phyloP scores from a whole-genome alignment of 2,113 vertebrate species.

The Axis porcinus region DNA sequence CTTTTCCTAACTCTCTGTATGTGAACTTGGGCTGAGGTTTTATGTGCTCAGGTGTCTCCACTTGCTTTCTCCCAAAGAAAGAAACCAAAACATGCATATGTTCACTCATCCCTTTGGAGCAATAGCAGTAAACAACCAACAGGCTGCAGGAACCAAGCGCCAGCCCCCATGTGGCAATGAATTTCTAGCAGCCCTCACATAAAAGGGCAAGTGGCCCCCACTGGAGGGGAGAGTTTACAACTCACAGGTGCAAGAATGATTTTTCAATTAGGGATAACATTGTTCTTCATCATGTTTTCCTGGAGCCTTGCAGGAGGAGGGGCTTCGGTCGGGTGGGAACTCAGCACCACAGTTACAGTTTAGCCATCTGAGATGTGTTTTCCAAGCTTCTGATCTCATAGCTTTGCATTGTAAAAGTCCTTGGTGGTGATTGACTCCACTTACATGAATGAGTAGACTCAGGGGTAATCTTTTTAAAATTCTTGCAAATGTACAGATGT shows the following conservation, averaged over 20 bases:
- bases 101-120: background rate
- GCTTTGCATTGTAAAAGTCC: background rate
- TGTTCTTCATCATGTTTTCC: background rate
- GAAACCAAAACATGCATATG: background rate
- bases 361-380: background rate
- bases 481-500: background rate
- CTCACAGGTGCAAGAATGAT: background rate
- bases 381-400: background rate
- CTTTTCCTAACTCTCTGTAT: background rate
- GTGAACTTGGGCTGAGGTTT: background rate
- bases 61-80: background rate
- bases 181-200: background rate
- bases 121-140: background rate
- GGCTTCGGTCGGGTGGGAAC: background rate
- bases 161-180: background rate
- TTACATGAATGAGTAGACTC: background rate
- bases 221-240: background rate
- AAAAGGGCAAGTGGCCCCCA: background rate
- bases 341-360: background rate
- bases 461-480: background rate
- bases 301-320: background rate
- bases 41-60: background rate
- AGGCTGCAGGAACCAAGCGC: background rate
- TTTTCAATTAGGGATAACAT: slow-evolving; percentile 4
- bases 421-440: background rate